Evolutionary conservation across 2,113 vertebrate genomes (phyloP).

Genomic region (Zingel zingel): DNA sequence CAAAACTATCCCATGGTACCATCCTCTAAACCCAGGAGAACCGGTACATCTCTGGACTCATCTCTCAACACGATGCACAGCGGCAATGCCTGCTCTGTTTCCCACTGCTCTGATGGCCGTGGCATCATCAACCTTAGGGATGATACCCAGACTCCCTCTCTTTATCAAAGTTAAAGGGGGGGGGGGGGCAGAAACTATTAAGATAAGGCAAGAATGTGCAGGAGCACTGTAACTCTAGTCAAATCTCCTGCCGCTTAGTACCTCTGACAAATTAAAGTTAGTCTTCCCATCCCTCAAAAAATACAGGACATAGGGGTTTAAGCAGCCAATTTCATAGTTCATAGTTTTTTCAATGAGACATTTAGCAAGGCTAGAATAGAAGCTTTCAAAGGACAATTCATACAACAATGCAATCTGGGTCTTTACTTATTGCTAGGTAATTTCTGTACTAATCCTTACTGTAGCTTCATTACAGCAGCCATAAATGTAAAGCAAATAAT

Average conservation of each 20-base stretch:
- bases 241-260: slow-evolving; percentile 31
- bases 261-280: slow-evolving; percentile 11
- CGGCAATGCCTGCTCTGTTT: slow-evolving; percentile 1
- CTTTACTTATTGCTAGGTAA: too few species aligned
- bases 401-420: too few species aligned
- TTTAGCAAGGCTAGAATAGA: neutral
- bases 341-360: neutral
- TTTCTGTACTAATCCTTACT: too few species aligned
- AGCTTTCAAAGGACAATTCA: too few species aligned
- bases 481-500: too few species aligned
- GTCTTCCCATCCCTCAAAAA: neutral
- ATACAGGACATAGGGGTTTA: neutral
- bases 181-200: slow-evolving; percentile 43
- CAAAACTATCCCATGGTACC: neutral
- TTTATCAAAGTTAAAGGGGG: slow-evolving; percentile 62
- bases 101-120: neutral
- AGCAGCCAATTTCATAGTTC: neutral
- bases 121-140: slow-evolving; percentile 55
- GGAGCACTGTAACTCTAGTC: slow-evolving; percentile 62
- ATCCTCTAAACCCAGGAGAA: neutral
- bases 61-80: slow-evolving; percentile 14
- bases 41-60: neutral
- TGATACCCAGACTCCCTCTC: slow-evolving; percentile 64
- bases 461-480: too few species aligned
- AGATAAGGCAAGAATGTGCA: slow-evolving; percentile 84